Evolutionary conservation across 2,888 invertebrate species (phyloP), one percentile per base, ranked within the genome.

Genomic region (Drosophila paracracens): DNA sequence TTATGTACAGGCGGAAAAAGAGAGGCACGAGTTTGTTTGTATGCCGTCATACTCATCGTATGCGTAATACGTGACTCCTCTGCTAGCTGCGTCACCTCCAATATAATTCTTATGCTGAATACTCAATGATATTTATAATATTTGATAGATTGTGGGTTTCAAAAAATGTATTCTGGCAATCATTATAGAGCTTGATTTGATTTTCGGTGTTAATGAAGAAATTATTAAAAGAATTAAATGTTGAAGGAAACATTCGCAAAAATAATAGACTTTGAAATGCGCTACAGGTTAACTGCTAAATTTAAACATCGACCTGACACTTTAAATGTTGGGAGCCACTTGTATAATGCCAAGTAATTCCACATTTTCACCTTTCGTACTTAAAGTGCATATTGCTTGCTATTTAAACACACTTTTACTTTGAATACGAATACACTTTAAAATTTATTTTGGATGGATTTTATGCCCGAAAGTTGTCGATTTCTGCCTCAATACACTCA

Each of bases 11-110:
- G 60, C 80, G 76, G 80, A 78, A 80, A 79, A 70, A 43, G 27
- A 11, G n/a, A 33, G 25, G 27, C 13, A 51, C 27, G 25, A 21
- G 11, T 4, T 48, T 16, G 35, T 40, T 10, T 53, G 63, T 54
- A 70, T 86, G 57, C 70, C 73, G 80, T 82, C 83, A 80, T 74
- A 82, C 79, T 36, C 67, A 60, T 82, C 86, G 88, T 89, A 85
- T 88, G 81, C 73, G 64, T 65, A 75, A 78, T 81, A 87, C 87
- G 87, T 87, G 89, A 81, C 79, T 68, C 11, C 10, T 11, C 33
- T 31, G 21, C 5, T 11, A 25, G 38, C 66, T 73, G 68, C 82
- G 77, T 76, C 74, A 71, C 58, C 43, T 61, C 29, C 48, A 50
- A 43, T 59, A 48, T 43, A 40, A 64, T 70, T 78, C 70, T 72